Evolutionary conservation across 1,140 invertebrate species (phyloP).

Genomic region (Bathynomus jamesi): DNA sequence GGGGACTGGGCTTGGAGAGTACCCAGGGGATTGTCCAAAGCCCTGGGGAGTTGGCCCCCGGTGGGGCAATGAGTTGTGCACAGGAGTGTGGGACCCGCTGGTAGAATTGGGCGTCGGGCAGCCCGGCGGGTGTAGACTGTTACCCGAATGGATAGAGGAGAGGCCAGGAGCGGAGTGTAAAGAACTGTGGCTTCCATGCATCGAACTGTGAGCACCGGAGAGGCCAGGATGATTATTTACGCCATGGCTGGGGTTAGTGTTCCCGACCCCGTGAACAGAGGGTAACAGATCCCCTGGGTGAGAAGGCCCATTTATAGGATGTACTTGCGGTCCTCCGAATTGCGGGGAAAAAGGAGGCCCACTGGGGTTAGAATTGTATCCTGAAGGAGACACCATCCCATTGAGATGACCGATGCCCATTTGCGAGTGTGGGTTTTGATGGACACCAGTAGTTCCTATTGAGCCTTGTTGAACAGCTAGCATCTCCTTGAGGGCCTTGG

Average conservation of each 20-base stretch:
- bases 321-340: slow-evolving; percentile 7
- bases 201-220: not conserved
- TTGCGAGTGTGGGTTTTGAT: slow-evolving; percentile 13
- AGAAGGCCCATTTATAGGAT: slow-evolving; percentile 6
- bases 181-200: slow-evolving; percentile 6
- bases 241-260: not conserved
- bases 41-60: slow-evolving; percentile 47
- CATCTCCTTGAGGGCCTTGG: slow-evolving; percentile 36
- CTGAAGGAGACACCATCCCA: slow-evolving; percentile 34
- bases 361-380: slow-evolving; percentile 32
- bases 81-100: slow-evolving; percentile 38
- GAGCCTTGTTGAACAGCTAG: slow-evolving; percentile 16
- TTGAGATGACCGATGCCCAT: slow-evolving; percentile 32
- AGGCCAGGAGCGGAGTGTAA: slow-evolving; percentile 5
- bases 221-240: slow-evolving; percentile 1
- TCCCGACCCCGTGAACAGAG: not conserved
- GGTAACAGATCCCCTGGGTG: not conserved
- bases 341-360: slow-evolving; percentile 31
- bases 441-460: slow-evolving; percentile 9
- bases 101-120: slow-evolving; percentile 32
- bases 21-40: slow-evolving; percentile 54
- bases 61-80: slow-evolving; percentile 43
- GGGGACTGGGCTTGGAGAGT: slow-evolving; percentile 25
- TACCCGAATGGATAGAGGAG: slow-evolving; percentile 3
- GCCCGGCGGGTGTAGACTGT: slow-evolving; percentile 8